Base-by-base conservation (phyloP, 2,113 vertebrate genomes). In the Thunnus maccoyii region DNA sequence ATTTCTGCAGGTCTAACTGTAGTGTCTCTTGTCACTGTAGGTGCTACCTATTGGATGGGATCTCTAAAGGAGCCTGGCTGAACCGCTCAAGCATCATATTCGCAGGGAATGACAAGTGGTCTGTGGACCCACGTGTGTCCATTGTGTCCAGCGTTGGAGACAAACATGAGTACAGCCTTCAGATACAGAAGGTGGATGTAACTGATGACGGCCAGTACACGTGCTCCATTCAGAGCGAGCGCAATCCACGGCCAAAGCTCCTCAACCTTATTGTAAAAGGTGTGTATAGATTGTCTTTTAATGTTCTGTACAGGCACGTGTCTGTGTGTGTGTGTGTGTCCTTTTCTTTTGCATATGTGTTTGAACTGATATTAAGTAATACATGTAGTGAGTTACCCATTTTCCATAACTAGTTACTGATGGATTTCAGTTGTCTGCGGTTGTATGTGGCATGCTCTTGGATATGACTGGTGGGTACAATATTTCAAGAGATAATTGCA, bases 81-180 rank as follows among this genome's bases (percentile, higher is more conserved):
- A 99, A 99, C 88, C 97, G 98, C 61, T 99, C 98, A 3, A 99
- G 97, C 92, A 99, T 99, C 89, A 98, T 99, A 91, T 99, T 99
- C 52, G 98, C 98, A 44, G 98, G 98, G 76, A 94, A 94, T 0
- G 98, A 99, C 92, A 99, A 99, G 93, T 99, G 98, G 98, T 99
- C 98, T 0, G 97, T 97, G 88, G 98, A 99, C 44, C 98, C 98
- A 5, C 97, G 98, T 0, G 98, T 99, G 47, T 99, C 98, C 56
- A 99, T 99, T 30, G 96, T 95, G 85, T 95, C 98, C 16, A 97
- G 96, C 20, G 89, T 96, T 32, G 93, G 93, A 5, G 97, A 96
- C 78, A 95, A 96, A 84, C 94, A 97, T 16, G 98, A 99, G 70
- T 99, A 99, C 94, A 99, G 97, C 92, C 97, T 99, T 88, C 98